Conservation (phyloP, 2,113 vertebrate genomes). For the Tupaia chinensis region DNA sequence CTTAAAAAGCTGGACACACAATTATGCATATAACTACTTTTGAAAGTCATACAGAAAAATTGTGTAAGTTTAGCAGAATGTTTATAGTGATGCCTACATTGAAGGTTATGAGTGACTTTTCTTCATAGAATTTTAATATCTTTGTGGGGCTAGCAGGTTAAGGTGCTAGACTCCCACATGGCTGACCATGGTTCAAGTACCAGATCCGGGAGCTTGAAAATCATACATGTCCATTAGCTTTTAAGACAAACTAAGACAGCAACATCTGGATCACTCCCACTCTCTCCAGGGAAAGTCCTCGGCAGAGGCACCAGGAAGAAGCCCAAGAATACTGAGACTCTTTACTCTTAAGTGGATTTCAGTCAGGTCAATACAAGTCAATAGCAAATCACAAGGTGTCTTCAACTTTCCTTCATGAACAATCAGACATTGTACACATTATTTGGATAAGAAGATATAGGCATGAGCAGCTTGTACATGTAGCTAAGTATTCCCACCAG, state of each 20-base stretch:
- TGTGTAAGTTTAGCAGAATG: not conserved
- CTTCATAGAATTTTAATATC: not conserved
- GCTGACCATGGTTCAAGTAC: too few species aligned
- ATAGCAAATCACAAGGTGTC: not conserved
- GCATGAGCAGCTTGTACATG: not conserved
- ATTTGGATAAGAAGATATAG: not conserved
- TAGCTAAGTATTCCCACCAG: not conserved
- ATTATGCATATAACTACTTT: not conserved
- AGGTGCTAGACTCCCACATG: too few species aligned
- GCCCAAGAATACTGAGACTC: fast-evolving
- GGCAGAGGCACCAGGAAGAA: not conserved
- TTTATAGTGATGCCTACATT: not conserved
- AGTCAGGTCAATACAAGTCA: not conserved
- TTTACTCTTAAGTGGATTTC: not conserved
- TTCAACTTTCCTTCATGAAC: not conserved
- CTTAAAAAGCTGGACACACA: not conserved
- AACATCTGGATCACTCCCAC: not conserved
- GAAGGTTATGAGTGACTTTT: not conserved
- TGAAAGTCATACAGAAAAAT: not conserved
- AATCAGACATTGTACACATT: not conserved
- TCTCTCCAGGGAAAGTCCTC: not conserved
- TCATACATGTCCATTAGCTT: not conserved
- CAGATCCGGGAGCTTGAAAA: too few species aligned
- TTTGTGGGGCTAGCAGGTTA: not conserved
- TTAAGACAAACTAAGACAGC: not conserved